phyloP scores from a whole-genome alignment of 2,888 invertebrate species.

The Cyaniris semiargus region DNA sequence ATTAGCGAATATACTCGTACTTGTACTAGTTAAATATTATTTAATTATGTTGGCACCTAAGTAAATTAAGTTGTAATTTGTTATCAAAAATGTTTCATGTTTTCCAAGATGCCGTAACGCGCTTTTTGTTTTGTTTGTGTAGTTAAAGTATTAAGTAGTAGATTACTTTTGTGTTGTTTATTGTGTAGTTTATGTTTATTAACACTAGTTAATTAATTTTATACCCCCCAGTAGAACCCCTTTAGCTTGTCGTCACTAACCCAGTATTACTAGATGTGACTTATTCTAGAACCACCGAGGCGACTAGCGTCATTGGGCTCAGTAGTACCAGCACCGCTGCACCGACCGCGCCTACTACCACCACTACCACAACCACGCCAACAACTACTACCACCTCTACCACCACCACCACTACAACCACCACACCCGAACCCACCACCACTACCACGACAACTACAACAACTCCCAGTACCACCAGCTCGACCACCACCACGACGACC shows the following conservation, averaged over 20 bases:
- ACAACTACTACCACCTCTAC: constrained; percentile 56
- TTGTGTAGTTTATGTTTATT: neutral
- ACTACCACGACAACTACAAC: constrained; percentile 64
- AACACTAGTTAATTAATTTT: neutral
- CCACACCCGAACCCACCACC: constrained; percentile 65
- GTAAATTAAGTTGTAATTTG: neutral
- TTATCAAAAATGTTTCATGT: too few relatives aligned
- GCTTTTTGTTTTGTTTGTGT: neutral
- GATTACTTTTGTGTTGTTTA: neutral
- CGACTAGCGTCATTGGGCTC: constrained; percentile 56
- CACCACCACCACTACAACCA: constrained; percentile 63
- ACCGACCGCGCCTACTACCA: constrained; percentile 48
- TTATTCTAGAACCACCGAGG: constrained; percentile 50
- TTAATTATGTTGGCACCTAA: neutral
- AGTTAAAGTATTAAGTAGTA: neutral
- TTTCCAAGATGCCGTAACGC: neutral
- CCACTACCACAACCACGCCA: constrained; percentile 48
- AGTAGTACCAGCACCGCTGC: constrained; percentile 60
- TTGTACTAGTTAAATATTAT: neutral
- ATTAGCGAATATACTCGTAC: constrained; percentile 1
- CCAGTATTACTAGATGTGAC: constrained; percentile 35
- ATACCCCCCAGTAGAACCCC: neutral
- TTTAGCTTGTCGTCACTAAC: constrained; percentile 5
- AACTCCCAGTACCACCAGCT: constrained; percentile 66
- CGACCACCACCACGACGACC: constrained; percentile 58